Percentiles rank a stretch among this genome's conserved stretches.
phyloP scores from a whole-genome alignment of 2,888 invertebrate genomes.

The Ecliptopera silaceata region DNA sequence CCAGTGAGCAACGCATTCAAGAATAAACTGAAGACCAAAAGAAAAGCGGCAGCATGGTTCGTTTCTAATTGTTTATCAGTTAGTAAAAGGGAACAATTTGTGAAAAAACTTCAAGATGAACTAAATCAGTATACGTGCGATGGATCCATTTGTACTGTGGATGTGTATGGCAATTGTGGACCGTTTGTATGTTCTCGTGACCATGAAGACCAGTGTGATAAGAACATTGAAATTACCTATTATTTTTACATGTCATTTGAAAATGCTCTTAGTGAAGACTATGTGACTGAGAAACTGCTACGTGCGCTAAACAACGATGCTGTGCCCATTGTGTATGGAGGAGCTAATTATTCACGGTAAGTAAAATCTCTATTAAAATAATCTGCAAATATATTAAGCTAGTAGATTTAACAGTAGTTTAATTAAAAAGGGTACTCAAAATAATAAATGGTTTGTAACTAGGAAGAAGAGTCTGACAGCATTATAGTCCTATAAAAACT shows the following conservation, averaged over 20 bases:
- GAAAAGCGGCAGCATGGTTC: constrained; percentile 52
- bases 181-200: constrained; percentile 35
- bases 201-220: constrained; percentile 45
- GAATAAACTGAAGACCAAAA: constrained; percentile 42
- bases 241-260: constrained; percentile 68
- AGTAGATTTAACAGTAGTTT: too few species aligned
- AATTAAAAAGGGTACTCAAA: too few species aligned
- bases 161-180: constrained; percentile 45
- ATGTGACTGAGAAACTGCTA: constrained; percentile 59
- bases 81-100: constrained; percentile 36
- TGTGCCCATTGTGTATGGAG: constrained; percentile 88
- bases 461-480: too few species aligned
- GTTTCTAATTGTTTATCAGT: constrained; percentile 43
- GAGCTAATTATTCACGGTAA: constrained; percentile 67
- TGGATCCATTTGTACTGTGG: constrained; percentile 19
- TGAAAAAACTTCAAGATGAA: constrained; percentile 25
- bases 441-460: too few species aligned
- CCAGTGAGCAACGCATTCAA: constrained; percentile 49
- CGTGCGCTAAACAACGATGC: constrained; percentile 69
- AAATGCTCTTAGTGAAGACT: constrained; percentile 62
- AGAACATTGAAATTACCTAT: constrained; percentile 43
- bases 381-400: not conserved
- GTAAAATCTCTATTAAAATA: not conserved
- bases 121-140: constrained; percentile 28
- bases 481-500: too few species aligned